A percentile compares a stretch with the other conserved stretches of the same genome.
Conservation (phyloP, 2,888 invertebrate genomes). For the Leucozona laternaria region DNA sequence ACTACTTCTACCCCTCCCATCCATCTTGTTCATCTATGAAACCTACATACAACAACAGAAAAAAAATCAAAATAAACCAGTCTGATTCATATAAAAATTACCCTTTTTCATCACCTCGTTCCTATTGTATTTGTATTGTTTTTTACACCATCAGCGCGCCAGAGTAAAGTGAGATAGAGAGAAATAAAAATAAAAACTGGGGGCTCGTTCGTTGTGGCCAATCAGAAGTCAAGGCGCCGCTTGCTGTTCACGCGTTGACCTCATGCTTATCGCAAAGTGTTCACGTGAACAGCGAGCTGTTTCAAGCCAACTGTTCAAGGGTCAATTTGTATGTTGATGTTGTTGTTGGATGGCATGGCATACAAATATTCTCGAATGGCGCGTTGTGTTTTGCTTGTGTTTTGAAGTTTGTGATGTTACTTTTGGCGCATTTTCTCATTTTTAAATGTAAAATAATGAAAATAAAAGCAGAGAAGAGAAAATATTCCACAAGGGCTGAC, state of each 20-base stretch:
- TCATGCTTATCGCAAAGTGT: conserved; percentile 90
- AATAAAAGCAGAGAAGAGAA: conserved; percentile 52
- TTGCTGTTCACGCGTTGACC: conserved; percentile 88
- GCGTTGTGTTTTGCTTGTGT: conserved; percentile 14
- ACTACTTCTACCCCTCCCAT: not conserved
- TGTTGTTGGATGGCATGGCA: conserved; percentile 62
- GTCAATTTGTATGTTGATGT: conserved; percentile 45
- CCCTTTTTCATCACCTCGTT: not conserved
- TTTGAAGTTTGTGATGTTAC: conserved; percentile 47
- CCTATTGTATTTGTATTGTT: not conserved
- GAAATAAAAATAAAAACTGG: conserved; percentile 82
- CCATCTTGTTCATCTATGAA: not conserved
- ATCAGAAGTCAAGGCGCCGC: conserved; percentile 83
- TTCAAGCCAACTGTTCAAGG: conserved; percentile 80
- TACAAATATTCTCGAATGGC: conserved; percentile 47
- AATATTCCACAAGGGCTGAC: conserved; percentile 69
- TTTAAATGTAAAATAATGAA: conserved; percentile 48
- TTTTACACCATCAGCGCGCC: too few relatives aligned
- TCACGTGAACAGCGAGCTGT: conserved; percentile 86
- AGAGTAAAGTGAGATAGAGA: conserved; percentile 58
- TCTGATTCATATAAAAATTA: conserved; percentile 61
- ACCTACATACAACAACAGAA: not conserved
- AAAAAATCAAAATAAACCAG: conserved; percentile 35
- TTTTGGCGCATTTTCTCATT: conserved; percentile 74
- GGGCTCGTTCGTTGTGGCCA: conserved; percentile 90